Conservation (phyloP, 2,113 vertebrate species). For the Bostrychus sinensis region DNA sequence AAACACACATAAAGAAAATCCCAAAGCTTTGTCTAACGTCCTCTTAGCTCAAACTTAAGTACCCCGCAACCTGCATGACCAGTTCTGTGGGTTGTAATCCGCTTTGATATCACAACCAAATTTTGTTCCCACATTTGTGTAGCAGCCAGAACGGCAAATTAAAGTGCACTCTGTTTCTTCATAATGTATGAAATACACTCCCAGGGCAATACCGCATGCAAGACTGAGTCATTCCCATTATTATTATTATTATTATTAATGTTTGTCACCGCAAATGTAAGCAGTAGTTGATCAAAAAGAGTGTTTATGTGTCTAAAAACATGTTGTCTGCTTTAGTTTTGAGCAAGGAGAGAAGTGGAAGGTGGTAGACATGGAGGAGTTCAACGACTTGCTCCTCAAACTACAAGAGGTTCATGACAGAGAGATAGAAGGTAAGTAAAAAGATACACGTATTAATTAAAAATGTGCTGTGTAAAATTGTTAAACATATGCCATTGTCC, state of each 20-base stretch:
- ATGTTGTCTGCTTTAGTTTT: no score
- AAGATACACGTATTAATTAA: no score
- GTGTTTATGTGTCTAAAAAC: no score
- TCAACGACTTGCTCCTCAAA: conserved; percentile 85
- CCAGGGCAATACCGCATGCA: conserved; percentile 35
- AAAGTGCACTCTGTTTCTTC: not conserved
- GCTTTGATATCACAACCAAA: conserved; percentile 57
- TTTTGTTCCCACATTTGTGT: conserved; percentile 39
- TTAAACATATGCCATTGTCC: not conserved
- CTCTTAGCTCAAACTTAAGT: conserved; percentile 22
- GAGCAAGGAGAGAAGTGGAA: not conserved
- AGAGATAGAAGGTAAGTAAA: conserved; percentile 85
- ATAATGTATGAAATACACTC: conserved; percentile 13
- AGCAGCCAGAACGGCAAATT: not conserved
- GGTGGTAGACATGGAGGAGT: conserved; percentile 76
- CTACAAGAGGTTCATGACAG: conserved; percentile 90
- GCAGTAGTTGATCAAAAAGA: no score
- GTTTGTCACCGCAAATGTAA: not conserved
- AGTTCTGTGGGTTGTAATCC: conserved; percentile 58
- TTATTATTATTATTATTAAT: no score
- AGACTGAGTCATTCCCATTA: conserved; percentile 1
- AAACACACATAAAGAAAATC: conserved; percentile 23
- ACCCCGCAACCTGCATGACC: conserved; percentile 45
- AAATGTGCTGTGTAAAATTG: not conserved
- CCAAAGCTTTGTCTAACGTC: conserved; percentile 25